Evolutionary conservation across 2,797 vertebrate species (phyloP).

Genomic region (Semaprochilodus insignis): DNA sequence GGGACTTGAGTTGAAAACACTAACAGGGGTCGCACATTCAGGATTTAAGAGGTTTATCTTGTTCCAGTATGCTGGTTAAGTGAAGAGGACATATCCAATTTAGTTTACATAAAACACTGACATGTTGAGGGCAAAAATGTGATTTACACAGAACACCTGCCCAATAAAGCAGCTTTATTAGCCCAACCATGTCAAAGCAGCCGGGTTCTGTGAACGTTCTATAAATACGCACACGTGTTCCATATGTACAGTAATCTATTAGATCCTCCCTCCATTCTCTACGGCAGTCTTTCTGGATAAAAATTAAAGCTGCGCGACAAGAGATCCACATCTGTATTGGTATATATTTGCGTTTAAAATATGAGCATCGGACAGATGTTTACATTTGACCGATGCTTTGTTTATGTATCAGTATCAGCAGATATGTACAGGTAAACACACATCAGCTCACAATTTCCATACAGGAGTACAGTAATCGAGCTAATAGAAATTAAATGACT

Average conservation of each 20-base stretch:
- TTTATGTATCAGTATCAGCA: no score
- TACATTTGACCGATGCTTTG: no score
- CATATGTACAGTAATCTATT: not conserved
- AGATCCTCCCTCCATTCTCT: not conserved
- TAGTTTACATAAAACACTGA: no score
- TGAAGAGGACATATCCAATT: not conserved
- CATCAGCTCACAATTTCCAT: no score
- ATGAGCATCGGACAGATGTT: no score
- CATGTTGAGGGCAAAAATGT: not conserved
- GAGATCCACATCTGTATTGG: no score
- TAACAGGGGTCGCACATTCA: not conserved
- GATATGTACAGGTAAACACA: no score
- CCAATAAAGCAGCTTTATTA: not conserved
- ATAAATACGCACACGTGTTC: not conserved
- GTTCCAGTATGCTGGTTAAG: not conserved
- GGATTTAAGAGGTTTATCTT: not conserved
- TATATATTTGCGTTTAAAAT: no score
- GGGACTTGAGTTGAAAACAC: not conserved
- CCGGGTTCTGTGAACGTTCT: not conserved
- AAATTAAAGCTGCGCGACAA: no score
- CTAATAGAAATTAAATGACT: constrained; percentile 29
- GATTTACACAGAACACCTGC: not conserved
- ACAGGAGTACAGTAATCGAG: no score
- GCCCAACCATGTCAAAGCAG: not conserved
- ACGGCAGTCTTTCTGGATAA: not conserved